Evolutionary conservation across 2,797 vertebrate genomes (phyloP).

Genomic region (Nyctalus aviator): DNA sequence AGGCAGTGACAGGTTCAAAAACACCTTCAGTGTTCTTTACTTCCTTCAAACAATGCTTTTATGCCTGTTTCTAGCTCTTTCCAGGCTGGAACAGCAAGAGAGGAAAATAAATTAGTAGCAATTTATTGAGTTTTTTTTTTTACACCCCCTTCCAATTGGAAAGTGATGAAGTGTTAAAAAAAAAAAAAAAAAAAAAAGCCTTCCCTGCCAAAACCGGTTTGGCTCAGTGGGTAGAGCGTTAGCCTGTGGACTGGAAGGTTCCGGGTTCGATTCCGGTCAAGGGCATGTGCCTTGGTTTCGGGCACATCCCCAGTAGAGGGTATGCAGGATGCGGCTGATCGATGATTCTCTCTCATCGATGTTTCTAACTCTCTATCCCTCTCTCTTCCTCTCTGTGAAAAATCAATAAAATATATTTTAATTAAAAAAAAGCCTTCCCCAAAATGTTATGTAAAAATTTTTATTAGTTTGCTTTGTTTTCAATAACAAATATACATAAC

Average conservation of each 20-base stretch:
- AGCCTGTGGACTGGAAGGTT: too few relatives aligned
- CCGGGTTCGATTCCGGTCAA: too few relatives aligned
- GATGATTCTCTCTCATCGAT: too few relatives aligned
- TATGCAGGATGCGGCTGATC: too few relatives aligned
- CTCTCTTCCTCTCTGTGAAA: too few relatives aligned
- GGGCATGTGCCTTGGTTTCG: too few relatives aligned
- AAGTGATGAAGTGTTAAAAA: neutral
- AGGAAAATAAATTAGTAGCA: neutral
- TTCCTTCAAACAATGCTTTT: neutral
- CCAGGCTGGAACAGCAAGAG: neutral
- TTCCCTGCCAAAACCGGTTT: too few relatives aligned
- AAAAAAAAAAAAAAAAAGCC: too few relatives aligned
- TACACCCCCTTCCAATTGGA: neutral
- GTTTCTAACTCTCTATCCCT: too few relatives aligned
- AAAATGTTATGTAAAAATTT: neutral
- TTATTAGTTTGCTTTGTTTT: neutral
- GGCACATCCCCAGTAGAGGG: too few relatives aligned
- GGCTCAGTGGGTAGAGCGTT: too few relatives aligned
- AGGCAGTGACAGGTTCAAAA: neutral
- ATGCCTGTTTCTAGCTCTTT: neutral
- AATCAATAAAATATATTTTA: too few relatives aligned
- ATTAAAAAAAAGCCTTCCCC: neutral
- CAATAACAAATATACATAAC: neutral
- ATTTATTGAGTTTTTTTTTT: neutral
- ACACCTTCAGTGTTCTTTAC: neutral